Evolutionary conservation across 2,797 vertebrate species (phyloP).

Genomic region (Clamator glandarius): DNA sequence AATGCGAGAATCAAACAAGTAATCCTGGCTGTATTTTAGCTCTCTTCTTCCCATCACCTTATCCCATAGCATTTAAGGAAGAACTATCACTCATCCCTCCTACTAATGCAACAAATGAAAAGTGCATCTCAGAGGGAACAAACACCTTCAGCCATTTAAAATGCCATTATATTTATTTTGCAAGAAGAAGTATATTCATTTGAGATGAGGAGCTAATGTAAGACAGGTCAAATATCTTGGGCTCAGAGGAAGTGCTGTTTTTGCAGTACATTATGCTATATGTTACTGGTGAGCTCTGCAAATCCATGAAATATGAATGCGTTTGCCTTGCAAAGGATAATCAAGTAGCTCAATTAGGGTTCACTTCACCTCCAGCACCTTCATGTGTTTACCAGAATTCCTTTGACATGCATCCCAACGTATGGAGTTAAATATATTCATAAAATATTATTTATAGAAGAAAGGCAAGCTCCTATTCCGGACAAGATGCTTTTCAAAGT

Average conservation of each 20-base stretch:
- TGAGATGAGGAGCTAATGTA: neutral
- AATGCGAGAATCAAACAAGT: neutral
- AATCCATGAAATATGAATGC: neutral
- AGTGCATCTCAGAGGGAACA: neutral
- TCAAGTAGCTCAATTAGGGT: neutral
- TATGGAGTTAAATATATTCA: neutral
- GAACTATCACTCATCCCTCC: neutral
- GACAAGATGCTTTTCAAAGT: neutral
- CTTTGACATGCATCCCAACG: neutral
- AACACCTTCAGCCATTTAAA: neutral
- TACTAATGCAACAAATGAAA: constrained; percentile 28
- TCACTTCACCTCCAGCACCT: neutral
- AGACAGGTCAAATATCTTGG: neutral
- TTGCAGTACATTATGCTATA: neutral
- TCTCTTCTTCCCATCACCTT: neutral
- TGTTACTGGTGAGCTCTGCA: neutral
- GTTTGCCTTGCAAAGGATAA: neutral
- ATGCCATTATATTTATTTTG: neutral
- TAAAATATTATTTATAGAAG: neutral
- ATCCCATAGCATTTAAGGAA: neutral
- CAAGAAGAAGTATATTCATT: neutral
- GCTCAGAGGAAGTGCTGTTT: neutral
- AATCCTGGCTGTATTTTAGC: neutral
- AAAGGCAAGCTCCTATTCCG: neutral
- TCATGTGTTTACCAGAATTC: neutral